Percentiles rank a stretch among this genome's conserved stretches.
Evolutionary conservation across 2,113 vertebrate species (phyloP).

Genomic region (Lamprotornis superbus): DNA sequence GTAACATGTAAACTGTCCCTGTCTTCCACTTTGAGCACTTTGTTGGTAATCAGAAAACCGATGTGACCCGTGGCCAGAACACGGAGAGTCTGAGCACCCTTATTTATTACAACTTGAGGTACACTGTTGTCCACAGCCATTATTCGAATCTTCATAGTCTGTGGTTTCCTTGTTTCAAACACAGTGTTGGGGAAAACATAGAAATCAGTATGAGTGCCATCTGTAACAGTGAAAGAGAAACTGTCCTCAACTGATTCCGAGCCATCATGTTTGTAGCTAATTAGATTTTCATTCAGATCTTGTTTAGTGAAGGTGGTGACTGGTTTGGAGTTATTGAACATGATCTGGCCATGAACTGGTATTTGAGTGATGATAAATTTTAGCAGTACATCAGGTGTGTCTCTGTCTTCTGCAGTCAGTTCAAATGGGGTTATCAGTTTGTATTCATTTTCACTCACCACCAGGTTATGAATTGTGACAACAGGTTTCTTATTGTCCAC

Average conservation of each 20-base stretch:
- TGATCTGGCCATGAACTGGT: constrained; percentile 87
- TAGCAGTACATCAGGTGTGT: constrained; percentile 82
- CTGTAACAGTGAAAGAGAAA: constrained; percentile 93
- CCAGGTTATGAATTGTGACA: constrained; percentile 83
- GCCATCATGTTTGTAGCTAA: constrained; percentile 93
- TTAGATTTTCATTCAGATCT: constrained; percentile 93
- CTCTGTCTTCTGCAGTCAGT: constrained; percentile 89
- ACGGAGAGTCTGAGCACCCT: constrained; percentile 84
- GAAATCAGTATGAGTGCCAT: constrained; percentile 93
- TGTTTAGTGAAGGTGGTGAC: constrained; percentile 88
- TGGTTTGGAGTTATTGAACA: constrained; percentile 82
- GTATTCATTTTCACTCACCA: constrained; percentile 84
- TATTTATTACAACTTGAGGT: constrained; percentile 88
- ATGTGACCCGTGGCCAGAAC: constrained; percentile 82
- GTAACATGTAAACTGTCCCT: constrained; percentile 80
- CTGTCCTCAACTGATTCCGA: constrained; percentile 86
- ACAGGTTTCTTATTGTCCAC: constrained; percentile 97
- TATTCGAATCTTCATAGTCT: constrained; percentile 87
- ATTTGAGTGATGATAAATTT: constrained; percentile 88
- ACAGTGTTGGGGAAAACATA: constrained; percentile 91
- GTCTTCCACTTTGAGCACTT: constrained; percentile 88
- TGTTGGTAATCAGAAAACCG: constrained; percentile 89
- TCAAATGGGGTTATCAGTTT: constrained; percentile 96
- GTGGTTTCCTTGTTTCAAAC: constrained; percentile 87
- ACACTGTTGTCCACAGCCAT: constrained; percentile 85